Evolutionary conservation across 1,140 invertebrate genomes (phyloP), one percentile per base, ranked within the genome.

Genomic region (Lanistes nyassanus): DNA sequence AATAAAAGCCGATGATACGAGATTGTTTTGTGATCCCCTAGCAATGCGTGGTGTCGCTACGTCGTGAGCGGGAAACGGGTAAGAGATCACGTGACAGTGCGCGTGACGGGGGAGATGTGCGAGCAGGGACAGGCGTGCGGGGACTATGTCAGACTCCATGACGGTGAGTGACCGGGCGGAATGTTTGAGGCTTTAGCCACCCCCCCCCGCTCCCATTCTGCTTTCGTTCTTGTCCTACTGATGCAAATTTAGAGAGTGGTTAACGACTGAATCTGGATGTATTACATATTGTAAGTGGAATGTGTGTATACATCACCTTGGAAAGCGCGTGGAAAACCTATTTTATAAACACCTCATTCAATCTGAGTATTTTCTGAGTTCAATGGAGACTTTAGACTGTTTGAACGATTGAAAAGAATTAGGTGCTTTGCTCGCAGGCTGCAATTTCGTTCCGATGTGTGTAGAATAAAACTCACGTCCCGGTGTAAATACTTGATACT

Each of bases 21-120:
- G 23, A 23, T 60, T 60, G 29, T 60, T 26, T 26, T 26, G 13
- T 26, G 9, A 60, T 9, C 1, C 31, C 7, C 31, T 51, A 70
- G 68, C n/a, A 58, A 55, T 31, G 29, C 34, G 11, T 70, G 68
- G 68, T 70, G 68, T 37, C 68, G 68, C 68, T 58, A 56, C 68
- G 47, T 70, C n/a, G 34, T 70, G 5, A 58, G 53, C 36, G 68
- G 68, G 0, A 7, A 70, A n/a, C 53, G 37, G 21, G 51, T 34
- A 34, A 36, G 26, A 11, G 68, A 70, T 58, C 68, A 70, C 68
- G 68, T 70, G 68, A 31, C 56, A 6, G 16, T 26, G 13, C 51
- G 51, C 34, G 26, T 70, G 34, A 51, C 36, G 13, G 68, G 51
- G 3, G 68, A 70, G 34, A 51, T 70, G 68, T 70, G 68, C 19